Conservation (phyloP, 2,113 vertebrate species). For the Microtus richardsoni region DNA sequence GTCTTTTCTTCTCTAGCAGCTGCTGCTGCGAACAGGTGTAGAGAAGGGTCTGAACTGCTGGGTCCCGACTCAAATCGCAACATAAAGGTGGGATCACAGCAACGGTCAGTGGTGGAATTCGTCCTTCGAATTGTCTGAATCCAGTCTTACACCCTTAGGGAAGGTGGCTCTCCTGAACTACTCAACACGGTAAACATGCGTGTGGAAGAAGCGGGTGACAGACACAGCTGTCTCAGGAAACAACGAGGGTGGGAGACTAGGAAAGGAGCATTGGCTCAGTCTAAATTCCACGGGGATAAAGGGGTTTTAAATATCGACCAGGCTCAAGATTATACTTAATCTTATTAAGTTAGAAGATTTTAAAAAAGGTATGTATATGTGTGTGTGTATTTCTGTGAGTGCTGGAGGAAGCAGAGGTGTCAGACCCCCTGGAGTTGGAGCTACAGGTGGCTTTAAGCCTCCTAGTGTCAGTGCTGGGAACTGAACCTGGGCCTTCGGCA, state of each 20-base stretch:
- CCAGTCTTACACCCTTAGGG: neutral
- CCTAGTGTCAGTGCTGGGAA: neutral
- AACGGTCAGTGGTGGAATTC: neutral
- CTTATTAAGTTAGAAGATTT: neutral
- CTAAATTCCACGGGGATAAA: neutral
- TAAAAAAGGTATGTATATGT: neutral
- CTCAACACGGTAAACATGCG: neutral
- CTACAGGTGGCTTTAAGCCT: neutral
- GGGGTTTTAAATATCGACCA: neutral
- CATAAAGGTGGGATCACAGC: neutral
- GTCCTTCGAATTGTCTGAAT: neutral
- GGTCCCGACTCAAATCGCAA: neutral
- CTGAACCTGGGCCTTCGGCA: neutral
- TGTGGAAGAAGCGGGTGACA: neutral
- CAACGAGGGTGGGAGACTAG: neutral
- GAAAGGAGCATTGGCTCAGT: neutral
- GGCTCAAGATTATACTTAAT: neutral
- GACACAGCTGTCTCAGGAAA: neutral
- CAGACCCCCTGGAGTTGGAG: neutral
- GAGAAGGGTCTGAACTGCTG: neutral
- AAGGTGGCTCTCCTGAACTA: neutral
- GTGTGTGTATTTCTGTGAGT: neutral
- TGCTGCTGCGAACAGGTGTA: neutral
- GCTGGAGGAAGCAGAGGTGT: neutral
- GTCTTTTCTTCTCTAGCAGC: neutral